phyloP scores from a whole-genome alignment of 2,888 invertebrate genomes.

The Desoria tigrina region DNA sequence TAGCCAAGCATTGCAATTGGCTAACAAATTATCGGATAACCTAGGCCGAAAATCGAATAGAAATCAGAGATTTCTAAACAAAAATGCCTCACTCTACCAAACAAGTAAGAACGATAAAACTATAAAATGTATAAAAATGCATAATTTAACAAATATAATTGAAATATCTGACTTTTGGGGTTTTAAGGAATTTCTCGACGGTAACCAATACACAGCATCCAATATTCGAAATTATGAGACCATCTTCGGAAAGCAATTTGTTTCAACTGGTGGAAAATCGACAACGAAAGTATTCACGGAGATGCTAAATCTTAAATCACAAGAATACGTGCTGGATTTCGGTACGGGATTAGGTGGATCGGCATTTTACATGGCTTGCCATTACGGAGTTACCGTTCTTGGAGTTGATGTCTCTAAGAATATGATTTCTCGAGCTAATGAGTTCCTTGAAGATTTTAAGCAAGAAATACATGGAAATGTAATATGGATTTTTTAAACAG shows the following conservation, averaged over 20 bases:
- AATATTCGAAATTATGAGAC: conserved; percentile 61
- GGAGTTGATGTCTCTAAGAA: conserved; percentile 62
- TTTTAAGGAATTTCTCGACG: conserved; percentile 60
- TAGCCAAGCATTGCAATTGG: too few relatives aligned
- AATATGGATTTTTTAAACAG: not conserved
- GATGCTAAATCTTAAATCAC: conserved; percentile 58
- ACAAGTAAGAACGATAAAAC: too few relatives aligned
- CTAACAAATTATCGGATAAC: too few relatives aligned
- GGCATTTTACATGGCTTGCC: conserved; percentile 60
- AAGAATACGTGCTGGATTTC: conserved; percentile 61
- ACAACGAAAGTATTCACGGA: conserved; percentile 60
- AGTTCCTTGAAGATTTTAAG: conserved; percentile 57
- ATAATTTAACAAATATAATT: too few relatives aligned
- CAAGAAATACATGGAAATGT: conserved; percentile 54
- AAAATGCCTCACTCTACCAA: too few relatives aligned
- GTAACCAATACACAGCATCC: conserved; percentile 60
- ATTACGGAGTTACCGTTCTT: conserved; percentile 59
- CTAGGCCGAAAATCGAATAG: too few relatives aligned
- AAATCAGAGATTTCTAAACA: too few relatives aligned
- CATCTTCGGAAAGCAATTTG: conserved; percentile 61
- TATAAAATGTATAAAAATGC: too few relatives aligned
- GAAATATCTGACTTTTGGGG: too few relatives aligned
- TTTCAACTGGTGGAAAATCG: conserved; percentile 61
- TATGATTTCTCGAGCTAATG: conserved; percentile 61
- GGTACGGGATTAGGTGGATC: conserved; percentile 62